Conservation (phyloP, 1,140 invertebrate genomes). For the Saccostrea glomerata region DNA sequence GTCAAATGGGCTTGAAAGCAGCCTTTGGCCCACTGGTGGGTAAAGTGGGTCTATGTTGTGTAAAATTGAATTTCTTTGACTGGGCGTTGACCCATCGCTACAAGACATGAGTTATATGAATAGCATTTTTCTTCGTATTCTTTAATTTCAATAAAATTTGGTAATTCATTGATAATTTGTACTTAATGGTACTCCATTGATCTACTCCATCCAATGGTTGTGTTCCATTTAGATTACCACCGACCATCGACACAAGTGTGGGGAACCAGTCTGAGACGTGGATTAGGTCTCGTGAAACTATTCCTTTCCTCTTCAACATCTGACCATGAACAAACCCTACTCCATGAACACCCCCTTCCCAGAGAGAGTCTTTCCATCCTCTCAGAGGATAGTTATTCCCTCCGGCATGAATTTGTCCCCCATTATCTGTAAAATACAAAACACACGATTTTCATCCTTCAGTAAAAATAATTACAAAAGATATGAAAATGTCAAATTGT, state of each 20-base stretch:
- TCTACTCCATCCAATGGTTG: constrained; percentile 70
- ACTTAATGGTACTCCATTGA: constrained; percentile 74
- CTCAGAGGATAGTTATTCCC: constrained; percentile 80
- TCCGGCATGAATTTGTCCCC: constrained; percentile 76
- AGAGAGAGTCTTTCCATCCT: constrained; percentile 80
- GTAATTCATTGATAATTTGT: background rate
- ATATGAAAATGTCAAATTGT: too few species aligned
- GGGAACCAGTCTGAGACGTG: constrained; percentile 78
- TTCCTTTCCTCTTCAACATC: constrained; percentile 63
- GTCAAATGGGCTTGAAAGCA: constrained; percentile 68
- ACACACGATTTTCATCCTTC: too few species aligned
- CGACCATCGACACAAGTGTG: constrained; percentile 71
- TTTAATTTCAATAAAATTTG: background rate
- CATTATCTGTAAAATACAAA: constrained; percentile 74
- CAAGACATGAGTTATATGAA: background rate
- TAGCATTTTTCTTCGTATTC: background rate
- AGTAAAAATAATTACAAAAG: background rate
- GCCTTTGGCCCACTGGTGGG: constrained; percentile 47
- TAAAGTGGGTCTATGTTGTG: constrained; percentile 73
- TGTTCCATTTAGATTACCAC: constrained; percentile 66
- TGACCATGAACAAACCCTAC: constrained; percentile 76
- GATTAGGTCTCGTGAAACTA: constrained; percentile 64
- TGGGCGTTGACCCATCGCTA: constrained; percentile 29
- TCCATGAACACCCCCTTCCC: constrained; percentile 80
- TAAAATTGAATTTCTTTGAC: constrained; percentile 67